Evolutionary conservation across 2,113 vertebrate genomes (phyloP), one percentile per base, ranked within the genome.

Genomic region (Lepidothrix coronata): DNA sequence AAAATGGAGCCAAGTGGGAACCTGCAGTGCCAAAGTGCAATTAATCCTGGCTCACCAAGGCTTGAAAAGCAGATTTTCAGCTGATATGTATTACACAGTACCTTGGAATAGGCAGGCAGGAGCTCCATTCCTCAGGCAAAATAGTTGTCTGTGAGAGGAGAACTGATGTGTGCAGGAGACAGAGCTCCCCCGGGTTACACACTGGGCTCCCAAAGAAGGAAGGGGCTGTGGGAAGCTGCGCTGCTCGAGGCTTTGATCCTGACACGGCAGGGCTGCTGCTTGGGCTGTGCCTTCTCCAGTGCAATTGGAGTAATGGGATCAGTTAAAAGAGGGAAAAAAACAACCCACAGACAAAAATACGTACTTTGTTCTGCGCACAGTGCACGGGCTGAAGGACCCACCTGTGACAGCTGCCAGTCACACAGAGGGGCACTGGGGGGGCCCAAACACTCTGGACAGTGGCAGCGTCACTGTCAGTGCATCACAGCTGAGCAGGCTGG

Each of bases 301-400:
- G 35, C 55, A 43, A 44, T 6, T 1, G 2, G 25, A 52, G 28
- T 4, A 12, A 73, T 0, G 2, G 39, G 28, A 44, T 35, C 19
- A 23, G 54, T 28, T 22, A 27, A 57, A 55, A 14, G 6, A 3
- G 23, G 11, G 0, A 1, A 3, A 3, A 15, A 30, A 18, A 13
- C 5, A 62, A 30, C 7, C 8, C 12, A 1, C 14, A 39, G 37
- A 11, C 3, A 43, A 70, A 59, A 82, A 73, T 3, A 14, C 15
- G 2, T 9, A 0, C 14, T 62, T n/a, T 24, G 12, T 18, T 30
- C 15, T 0, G 2, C 1, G 37, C 28, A 5, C 1, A 0, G 27
- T 4, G 73, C 28, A 2, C 12, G 25, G 48, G 37, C 8, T 16
- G 86, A 51, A 37, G 8, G 28, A 57, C 11, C 15, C 20, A 24